phyloP scores from a whole-genome alignment of 2,888 invertebrate genomes.

The Schizotus pectinicornis region DNA sequence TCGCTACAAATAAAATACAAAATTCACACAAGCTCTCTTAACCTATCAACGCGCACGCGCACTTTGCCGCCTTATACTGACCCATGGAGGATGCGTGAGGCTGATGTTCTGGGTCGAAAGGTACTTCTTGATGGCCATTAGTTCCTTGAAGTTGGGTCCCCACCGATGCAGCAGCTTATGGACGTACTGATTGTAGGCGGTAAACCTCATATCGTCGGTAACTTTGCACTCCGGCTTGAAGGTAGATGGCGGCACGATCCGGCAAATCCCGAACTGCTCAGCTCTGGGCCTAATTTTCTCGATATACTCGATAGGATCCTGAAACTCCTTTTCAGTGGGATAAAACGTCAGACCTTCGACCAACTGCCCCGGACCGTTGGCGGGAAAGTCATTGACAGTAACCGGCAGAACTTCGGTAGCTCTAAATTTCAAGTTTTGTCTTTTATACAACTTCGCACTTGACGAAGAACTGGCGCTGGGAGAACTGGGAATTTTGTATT shows the following conservation, averaged over 20 bases:
- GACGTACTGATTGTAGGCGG: constrained; percentile 88
- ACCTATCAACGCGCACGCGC: neutral
- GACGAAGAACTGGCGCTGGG: constrained; percentile 58
- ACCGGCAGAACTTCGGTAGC: constrained; percentile 49
- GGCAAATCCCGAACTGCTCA: constrained; percentile 82
- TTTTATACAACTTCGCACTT: constrained; percentile 54
- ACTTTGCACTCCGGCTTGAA: constrained; percentile 85
- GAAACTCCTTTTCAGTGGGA: constrained; percentile 83
- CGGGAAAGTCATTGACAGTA: constrained; percentile 59
- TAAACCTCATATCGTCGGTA: constrained; percentile 84
- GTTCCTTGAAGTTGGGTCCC: constrained; percentile 86
- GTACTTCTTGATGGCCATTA: constrained; percentile 84
- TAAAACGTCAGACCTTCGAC: constrained; percentile 80
- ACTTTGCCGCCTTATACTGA: constrained; percentile 56
- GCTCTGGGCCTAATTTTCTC: constrained; percentile 78
- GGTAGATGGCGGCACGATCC: constrained; percentile 81
- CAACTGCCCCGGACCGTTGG: constrained; percentile 61
- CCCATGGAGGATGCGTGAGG: constrained; percentile 79
- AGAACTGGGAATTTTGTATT: constrained; percentile 57
- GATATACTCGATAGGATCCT: constrained; percentile 85
- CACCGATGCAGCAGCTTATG: constrained; percentile 86
- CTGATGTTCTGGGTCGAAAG: constrained; percentile 77
- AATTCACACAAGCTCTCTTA: neutral
- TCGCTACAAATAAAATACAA: neutral
- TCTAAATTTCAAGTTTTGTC: constrained; percentile 42